A percentile compares a stretch with the other conserved stretches of the same genome.
Evolutionary conservation across 2,113 vertebrate species (phyloP).

Genomic region (Centropristis striata): DNA sequence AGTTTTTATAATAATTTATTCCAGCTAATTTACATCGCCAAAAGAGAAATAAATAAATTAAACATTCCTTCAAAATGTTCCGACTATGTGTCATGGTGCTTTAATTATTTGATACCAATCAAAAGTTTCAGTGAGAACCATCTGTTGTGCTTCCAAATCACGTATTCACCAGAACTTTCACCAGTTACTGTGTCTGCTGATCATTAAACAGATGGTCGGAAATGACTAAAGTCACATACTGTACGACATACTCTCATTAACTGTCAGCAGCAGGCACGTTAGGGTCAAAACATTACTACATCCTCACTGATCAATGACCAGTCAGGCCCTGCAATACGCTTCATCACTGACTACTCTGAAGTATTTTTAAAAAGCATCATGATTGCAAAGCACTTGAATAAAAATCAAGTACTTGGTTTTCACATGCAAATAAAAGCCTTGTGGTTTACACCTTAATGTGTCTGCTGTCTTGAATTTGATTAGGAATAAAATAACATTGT

Average conservation of each 20-base stretch:
- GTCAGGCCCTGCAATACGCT: not conserved
- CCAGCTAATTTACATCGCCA: not conserved
- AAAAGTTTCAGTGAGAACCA: slow-evolving; percentile 11
- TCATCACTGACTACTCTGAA: slow-evolving; percentile 1
- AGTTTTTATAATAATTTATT: not conserved
- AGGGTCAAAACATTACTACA: slow-evolving; percentile 33
- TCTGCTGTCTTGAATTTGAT: slow-evolving; percentile 49
- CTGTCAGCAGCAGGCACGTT: slow-evolving; percentile 43
- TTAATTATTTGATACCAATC: slow-evolving; percentile 20
- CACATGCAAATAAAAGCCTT: slow-evolving; percentile 25
- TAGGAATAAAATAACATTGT: slow-evolving; percentile 1
- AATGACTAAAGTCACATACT: slow-evolving; percentile 46
- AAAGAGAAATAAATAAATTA: not conserved
- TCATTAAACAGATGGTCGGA: slow-evolving; percentile 56
- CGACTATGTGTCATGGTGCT: too few species aligned
- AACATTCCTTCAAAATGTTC: not conserved
- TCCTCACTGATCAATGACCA: not conserved
- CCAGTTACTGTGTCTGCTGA: slow-evolving; percentile 38
- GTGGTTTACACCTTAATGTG: slow-evolving; percentile 27
- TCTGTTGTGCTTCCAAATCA: slow-evolving; percentile 33
- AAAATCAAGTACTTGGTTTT: slow-evolving; percentile 33
- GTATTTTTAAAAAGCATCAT: slow-evolving; percentile 9
- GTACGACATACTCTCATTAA: slow-evolving; percentile 42
- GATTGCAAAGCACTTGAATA: not conserved
- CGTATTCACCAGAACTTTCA: slow-evolving; percentile 1